Conservation (phyloP, 1,140 invertebrate species). For the Himalopsyche phryganea region DNA sequence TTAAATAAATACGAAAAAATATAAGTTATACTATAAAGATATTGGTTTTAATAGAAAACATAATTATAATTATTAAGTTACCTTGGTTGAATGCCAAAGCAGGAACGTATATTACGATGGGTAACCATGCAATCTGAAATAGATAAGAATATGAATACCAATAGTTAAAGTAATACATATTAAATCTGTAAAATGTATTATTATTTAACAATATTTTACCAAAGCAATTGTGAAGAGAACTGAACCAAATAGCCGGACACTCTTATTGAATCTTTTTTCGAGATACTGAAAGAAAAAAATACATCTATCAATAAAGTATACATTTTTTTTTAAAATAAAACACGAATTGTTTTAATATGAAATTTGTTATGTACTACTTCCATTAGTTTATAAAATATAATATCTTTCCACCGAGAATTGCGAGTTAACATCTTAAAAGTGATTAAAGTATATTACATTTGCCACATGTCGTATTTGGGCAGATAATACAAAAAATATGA, state of each 20-base stretch:
- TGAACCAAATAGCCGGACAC: conserved; percentile 69
- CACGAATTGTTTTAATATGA: not conserved
- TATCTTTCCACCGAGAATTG: too few species aligned
- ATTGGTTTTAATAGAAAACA: not conserved
- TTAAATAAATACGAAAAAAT: not conserved
- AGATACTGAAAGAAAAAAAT: conserved; percentile 66
- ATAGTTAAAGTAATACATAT: not conserved
- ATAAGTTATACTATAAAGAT: not conserved
- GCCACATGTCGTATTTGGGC: too few species aligned
- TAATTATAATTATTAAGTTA: conserved; percentile 37
- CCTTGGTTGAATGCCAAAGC: conserved; percentile 75
- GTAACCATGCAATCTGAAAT: conserved; percentile 64
- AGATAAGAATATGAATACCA: too few species aligned
- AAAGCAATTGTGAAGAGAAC: conserved; percentile 66
- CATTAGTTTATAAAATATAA: too few species aligned
- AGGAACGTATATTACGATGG: conserved; percentile 70
- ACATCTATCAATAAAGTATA: conserved; percentile 9
- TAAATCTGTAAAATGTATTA: conserved; percentile 62
- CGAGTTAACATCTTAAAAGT: too few species aligned
- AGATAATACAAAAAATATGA: too few species aligned
- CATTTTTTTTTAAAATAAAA: not conserved
- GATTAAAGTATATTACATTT: too few species aligned
- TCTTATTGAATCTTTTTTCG: conserved; percentile 71
- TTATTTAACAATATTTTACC: conserved; percentile 61
- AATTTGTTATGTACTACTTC: too few species aligned